A percentile compares a stretch with the other conserved stretches of the same genome.
These are phyloP conservation scores for Nannoperca australis DNA, from an alignment of 2,797 vertebrate species.

Conservation along the genomic window DNA sequence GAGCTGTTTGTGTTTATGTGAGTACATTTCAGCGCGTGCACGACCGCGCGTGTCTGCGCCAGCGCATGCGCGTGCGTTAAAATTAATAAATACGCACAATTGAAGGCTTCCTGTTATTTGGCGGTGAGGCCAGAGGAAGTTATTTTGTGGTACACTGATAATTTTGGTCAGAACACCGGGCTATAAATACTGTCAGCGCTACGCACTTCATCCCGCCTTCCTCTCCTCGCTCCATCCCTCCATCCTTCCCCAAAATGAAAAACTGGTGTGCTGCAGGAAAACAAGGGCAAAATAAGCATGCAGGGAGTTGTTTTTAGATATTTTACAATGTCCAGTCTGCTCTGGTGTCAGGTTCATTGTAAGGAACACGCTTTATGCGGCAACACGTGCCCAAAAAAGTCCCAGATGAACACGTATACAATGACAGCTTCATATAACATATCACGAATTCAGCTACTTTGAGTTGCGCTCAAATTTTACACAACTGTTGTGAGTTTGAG, in stretches of 20 bases:
- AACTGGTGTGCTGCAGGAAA: conserved; percentile 84
- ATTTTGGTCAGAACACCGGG: conserved; percentile 87
- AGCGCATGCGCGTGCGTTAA: conserved; percentile 59
- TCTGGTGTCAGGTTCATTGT: conserved; percentile 47
- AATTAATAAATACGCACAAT: conserved; percentile 90
- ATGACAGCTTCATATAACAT: background rate
- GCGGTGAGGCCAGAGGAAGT: conserved; percentile 86
- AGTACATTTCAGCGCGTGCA: conserved; percentile 26
- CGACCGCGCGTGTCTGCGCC: conserved; percentile 16
- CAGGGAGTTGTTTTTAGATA: conserved; percentile 74
- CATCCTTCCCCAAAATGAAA: conserved; percentile 74
- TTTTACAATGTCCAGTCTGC: conserved; percentile 56
- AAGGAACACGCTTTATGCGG: conserved; percentile 38
- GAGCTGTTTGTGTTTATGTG: conserved; percentile 57
- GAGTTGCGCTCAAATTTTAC: background rate
- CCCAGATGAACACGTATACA: background rate
- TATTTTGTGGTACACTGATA: conserved; percentile 89
- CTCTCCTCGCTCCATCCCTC: conserved; percentile 57
- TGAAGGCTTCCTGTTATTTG: conserved; percentile 91
- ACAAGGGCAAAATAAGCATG: conserved; percentile 77
- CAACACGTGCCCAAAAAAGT: background rate
- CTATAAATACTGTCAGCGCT: conserved; percentile 88
- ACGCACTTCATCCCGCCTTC: conserved; percentile 74
- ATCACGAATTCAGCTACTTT: background rate
- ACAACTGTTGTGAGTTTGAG: background rate